phyloP scores from a whole-genome alignment of 2,797 vertebrate genomes.

The Chloroceryle inda region DNA sequence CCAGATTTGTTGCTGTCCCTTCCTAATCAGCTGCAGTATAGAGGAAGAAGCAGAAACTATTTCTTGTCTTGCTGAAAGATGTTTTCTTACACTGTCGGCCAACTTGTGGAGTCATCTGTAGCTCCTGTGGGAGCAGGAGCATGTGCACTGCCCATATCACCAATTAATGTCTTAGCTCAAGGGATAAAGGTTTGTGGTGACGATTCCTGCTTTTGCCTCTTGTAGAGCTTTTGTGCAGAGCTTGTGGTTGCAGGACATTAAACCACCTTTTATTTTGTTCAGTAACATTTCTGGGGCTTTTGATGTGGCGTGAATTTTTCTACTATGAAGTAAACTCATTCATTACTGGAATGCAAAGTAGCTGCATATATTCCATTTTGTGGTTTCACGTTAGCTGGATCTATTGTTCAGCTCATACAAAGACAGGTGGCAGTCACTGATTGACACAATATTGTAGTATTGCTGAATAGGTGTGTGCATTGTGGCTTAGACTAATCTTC shows the following conservation, averaged over 20 bases:
- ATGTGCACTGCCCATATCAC: fast-evolving
- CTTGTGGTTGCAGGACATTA: neutral
- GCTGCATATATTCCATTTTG: neutral
- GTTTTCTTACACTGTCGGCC: neutral
- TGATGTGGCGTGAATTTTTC: neutral
- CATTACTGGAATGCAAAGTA: neutral
- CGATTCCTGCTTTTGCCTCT: neutral
- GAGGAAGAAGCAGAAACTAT: neutral
- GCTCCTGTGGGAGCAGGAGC: neutral
- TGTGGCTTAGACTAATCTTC: neutral
- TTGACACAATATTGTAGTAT: too few relatives aligned
- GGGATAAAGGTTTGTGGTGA: neutral
- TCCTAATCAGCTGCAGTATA: neutral
- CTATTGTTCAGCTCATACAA: neutral
- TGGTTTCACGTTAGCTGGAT: neutral
- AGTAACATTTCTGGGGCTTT: neutral
- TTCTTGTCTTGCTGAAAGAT: neutral
- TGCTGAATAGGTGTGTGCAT: neutral
- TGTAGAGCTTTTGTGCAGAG: neutral
- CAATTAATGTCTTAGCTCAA: neutral
- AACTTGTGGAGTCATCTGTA: fast-evolving
- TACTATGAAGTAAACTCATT: neutral
- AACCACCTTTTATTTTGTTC: neutral
- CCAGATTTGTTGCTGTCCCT: neutral
- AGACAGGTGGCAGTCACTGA: neutral